These are phyloP conservation scores for Thunnus maccoyii DNA, from an alignment of 2,113 vertebrate genomes.

Conservation along the genomic window DNA sequence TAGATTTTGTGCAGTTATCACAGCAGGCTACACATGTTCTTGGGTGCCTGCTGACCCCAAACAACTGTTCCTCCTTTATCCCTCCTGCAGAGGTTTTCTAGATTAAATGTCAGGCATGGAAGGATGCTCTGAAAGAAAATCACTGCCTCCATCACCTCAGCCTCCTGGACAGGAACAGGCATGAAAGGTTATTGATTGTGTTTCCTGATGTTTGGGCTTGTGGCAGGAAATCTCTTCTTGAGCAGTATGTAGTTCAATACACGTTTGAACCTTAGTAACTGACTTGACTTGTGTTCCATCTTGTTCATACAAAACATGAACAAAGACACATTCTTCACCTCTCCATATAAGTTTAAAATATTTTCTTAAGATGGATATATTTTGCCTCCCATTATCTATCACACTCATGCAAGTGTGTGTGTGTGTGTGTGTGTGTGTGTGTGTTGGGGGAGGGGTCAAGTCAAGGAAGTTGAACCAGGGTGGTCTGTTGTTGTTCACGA, in stretches of 20 bases:
- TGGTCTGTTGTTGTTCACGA: slow-evolving; percentile 75
- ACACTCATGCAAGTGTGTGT: slow-evolving; percentile 47
- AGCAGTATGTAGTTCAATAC: not conserved
- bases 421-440: slow-evolving; percentile 38
- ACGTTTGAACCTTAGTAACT: not conserved
- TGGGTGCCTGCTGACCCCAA: slow-evolving; percentile 32
- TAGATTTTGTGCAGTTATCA: not conserved
- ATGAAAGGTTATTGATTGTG: slow-evolving; percentile 38
- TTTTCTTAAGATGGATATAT: not conserved
- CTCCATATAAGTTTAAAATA: not conserved
- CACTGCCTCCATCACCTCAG: slow-evolving; percentile 5
- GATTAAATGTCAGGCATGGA: slow-evolving; percentile 29
- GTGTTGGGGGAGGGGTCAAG: slow-evolving; percentile 70
- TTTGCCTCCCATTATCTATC: slow-evolving; percentile 8
- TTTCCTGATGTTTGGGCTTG: slow-evolving; percentile 34
- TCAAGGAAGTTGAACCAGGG: slow-evolving; percentile 75
- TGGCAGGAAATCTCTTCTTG: slow-evolving; percentile 21
- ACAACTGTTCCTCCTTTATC: slow-evolving; percentile 18
- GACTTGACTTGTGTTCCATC: not conserved
- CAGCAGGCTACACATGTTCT: not conserved
- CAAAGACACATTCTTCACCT: not conserved
- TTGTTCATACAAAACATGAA: not conserved
- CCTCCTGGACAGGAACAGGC: slow-evolving; percentile 23
- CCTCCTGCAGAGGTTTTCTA: not conserved
- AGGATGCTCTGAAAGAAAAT: slow-evolving; percentile 42